Evolutionary conservation across 2,113 vertebrate genomes (phyloP).

Genomic region (Oryzias melastigma): DNA sequence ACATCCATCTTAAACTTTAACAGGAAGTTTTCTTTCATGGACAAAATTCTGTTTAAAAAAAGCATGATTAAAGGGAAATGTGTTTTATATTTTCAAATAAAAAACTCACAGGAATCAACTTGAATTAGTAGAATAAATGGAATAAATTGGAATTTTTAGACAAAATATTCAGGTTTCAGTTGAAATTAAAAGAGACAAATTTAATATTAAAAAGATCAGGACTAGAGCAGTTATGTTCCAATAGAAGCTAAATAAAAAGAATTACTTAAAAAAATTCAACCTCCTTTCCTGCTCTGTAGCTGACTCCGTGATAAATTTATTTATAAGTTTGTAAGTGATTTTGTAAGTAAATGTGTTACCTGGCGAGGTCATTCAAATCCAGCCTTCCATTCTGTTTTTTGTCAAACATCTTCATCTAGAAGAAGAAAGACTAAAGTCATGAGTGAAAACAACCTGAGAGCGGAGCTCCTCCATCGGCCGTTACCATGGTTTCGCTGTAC

Average conservation of each 20-base stretch:
- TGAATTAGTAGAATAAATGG: no score
- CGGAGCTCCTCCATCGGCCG: background rate
- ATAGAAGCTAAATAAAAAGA: no score
- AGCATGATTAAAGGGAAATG: no score
- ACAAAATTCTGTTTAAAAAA: constrained; percentile 81
- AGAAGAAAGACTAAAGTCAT: background rate
- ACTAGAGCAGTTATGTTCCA: no score
- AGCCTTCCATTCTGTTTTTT: constrained; percentile 87
- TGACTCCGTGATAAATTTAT: background rate
- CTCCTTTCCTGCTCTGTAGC: background rate
- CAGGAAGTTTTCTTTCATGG: constrained; percentile 92
- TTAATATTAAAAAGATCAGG: background rate
- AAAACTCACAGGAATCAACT: no score
- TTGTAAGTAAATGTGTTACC: constrained; percentile 65
- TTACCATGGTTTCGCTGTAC: constrained; percentile 88
- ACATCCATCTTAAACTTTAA: constrained; percentile 95
- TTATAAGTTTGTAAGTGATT: background rate
- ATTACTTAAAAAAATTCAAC: background rate
- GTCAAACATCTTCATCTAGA: constrained; percentile 93
- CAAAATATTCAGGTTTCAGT: no score
- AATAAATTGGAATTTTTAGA: no score
- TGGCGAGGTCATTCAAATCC: constrained; percentile 92
- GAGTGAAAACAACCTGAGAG: background rate
- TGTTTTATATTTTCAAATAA: no score
- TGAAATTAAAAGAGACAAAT: background rate